Base-by-base conservation (phyloP, 2,797 vertebrate species). In the Smutsia temminckii region DNA sequence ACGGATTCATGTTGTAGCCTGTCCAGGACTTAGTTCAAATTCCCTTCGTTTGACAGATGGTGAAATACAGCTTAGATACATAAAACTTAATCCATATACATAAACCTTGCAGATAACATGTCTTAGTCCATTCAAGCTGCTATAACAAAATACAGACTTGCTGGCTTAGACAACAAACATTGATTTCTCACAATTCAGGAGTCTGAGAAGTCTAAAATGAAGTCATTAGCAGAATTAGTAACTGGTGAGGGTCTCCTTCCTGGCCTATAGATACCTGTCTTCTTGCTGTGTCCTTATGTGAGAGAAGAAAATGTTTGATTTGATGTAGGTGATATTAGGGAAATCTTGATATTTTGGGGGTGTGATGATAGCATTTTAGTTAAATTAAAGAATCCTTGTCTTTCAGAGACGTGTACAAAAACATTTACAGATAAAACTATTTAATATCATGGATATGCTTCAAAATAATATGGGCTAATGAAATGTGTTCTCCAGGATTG, bases 281-380 rank as follows among this genome's bases (percentile, higher is more conserved):
- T 34, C 71, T 89, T 75, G 37, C 11, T 37, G 13, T 46, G 59
- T 74, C 37, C 21, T 93, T 37, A 32, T 5, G 10, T 7, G 40
- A 68, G 32, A 32, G 37, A 75, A 85, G 66, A 90, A 51, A 85
- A 29, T 90, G 13, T 68, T 85, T 90, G 7, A 55, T 49, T 55
- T 69, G 29, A 78, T 51, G 32, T 63, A 42, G 66, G 20, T 18
- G 29, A 34, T 61, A 46, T 51, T 57, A 42, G 84, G 27, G 16
- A 81, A 80, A 14, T 55, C 21, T 32, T 89, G 46, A 23, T 64
- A 32, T 57, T 74, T 79, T 32, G 40, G 14, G 7, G 23, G 16
- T 34, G 18, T 89, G 40, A 29, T 34, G 0, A 78, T 53, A 8
- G 21, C 71, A 74, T 59, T 79, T 5, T 29, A 74, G 8, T 74